Conservation (phyloP, 2,888 invertebrate genomes). For the Yponomeuta malinellus region DNA sequence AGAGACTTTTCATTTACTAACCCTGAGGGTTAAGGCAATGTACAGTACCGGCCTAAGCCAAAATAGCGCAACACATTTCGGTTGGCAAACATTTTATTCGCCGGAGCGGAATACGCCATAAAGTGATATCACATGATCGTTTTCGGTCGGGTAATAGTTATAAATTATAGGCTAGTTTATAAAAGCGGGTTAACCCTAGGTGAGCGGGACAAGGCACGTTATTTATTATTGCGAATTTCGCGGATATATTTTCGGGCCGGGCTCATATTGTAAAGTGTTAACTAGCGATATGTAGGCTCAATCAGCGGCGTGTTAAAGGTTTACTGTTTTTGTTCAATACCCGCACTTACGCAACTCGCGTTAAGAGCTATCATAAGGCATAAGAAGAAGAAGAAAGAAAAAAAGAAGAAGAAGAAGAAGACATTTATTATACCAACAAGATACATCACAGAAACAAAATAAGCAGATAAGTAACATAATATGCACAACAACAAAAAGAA, state of each 20-base stretch:
- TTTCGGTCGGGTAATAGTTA: conserved; percentile 72
- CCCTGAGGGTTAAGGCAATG: too few relatives aligned
- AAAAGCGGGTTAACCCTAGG: conserved; percentile 76
- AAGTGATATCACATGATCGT: conserved; percentile 75
- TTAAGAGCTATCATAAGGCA: too few relatives aligned
- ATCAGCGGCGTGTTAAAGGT: conserved; percentile 12
- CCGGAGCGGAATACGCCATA: conserved; percentile 65
- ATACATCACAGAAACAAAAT: too few relatives aligned
- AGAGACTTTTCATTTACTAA: too few relatives aligned
- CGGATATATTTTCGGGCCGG: conserved; percentile 62
- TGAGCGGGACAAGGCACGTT: conserved; percentile 70
- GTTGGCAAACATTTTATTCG: conserved; percentile 52
- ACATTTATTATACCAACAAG: too few relatives aligned
- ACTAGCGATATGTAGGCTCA: conserved; percentile 19
- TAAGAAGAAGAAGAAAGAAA: too few relatives aligned
- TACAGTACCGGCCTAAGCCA: background rate
- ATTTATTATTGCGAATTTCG: conserved; percentile 72
- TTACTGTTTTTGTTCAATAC: too few relatives aligned
- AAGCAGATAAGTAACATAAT: too few relatives aligned
- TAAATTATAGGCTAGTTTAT: conserved; percentile 75
- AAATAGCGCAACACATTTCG: conserved; percentile 2
- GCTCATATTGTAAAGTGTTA: conserved; percentile 25
- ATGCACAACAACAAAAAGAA: too few relatives aligned
- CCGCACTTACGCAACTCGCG: too few relatives aligned
- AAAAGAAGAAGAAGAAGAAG: too few relatives aligned